Conservation (phyloP, 1,140 invertebrate genomes). For the Venustaconcha ellipsiformis region DNA sequence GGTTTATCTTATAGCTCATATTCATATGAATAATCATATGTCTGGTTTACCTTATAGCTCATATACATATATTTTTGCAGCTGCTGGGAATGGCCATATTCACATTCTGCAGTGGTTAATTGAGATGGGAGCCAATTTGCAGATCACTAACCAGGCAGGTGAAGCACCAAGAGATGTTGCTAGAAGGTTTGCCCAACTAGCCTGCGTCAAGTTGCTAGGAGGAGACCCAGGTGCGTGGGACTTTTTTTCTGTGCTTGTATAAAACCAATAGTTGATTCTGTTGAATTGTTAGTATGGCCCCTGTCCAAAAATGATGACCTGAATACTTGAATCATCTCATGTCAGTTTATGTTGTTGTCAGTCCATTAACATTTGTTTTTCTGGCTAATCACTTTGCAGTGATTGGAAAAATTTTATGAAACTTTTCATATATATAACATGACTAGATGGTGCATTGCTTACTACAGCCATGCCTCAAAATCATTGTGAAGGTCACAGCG, state of each 20-base stretch:
- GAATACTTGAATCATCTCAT: no score
- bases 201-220: constrained; percentile 66
- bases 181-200: constrained; percentile 65
- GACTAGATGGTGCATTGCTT: no score
- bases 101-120: constrained; percentile 68
- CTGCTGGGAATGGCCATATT: constrained; percentile 68
- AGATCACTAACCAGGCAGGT: constrained; percentile 63
- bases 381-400: no score
- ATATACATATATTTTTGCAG: constrained; percentile 37
- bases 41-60: not conserved
- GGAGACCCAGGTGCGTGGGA: constrained; percentile 42
- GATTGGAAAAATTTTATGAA: no score
- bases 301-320: not conserved
- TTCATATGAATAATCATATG: no score
- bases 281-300: not conserved
- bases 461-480: no score
- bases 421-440: no score
- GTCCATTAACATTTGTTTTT: no score
- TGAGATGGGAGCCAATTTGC: constrained; percentile 68
- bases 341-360: no score
- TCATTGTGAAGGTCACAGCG: no score
- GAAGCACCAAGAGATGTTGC: constrained; percentile 67
- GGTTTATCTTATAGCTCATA: no score
- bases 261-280: not conserved
- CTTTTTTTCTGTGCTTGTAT: not conserved